A percentile compares a stretch with the other conserved stretches of the same genome.
Evolutionary conservation across 1,140 invertebrate genomes (phyloP).

Genomic region (Drosophila orena): DNA sequence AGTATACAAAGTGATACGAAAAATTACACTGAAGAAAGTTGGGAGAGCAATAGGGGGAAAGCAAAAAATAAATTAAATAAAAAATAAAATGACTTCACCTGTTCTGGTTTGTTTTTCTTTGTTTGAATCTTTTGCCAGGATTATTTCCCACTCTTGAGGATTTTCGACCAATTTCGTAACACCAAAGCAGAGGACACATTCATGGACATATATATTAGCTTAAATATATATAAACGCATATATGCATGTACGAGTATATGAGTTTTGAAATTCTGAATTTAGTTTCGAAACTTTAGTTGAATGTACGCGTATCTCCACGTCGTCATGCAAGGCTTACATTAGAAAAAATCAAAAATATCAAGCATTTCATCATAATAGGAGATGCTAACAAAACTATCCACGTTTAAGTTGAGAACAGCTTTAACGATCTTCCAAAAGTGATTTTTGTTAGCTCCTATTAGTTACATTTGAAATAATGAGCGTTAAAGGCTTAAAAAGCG

Average conservation of each 20-base stretch:
- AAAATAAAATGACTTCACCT: constrained; percentile 57
- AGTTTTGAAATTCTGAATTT: constrained; percentile 35
- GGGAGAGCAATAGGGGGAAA: constrained; percentile 6
- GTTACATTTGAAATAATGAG: constrained; percentile 2
- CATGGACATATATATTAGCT: constrained; percentile 50
- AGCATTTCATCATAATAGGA: neutral
- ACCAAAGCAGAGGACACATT: constrained; percentile 40
- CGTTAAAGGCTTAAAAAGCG: constrained; percentile 11
- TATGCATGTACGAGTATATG: constrained; percentile 34
- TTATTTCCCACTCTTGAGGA: constrained; percentile 26
- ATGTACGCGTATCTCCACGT: constrained; percentile 21
- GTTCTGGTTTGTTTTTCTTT: constrained; percentile 36
- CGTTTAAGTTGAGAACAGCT: too few relatives aligned
- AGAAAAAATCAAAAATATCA: constrained; percentile 14
- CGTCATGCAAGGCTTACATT: constrained; percentile 25
- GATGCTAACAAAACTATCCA: neutral
- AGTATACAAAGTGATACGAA: constrained; percentile 4
- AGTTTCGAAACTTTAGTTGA: constrained; percentile 11
- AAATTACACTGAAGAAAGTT: constrained; percentile 3
- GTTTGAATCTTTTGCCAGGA: constrained; percentile 10
- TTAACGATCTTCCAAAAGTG: too few relatives aligned
- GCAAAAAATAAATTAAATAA: constrained; percentile 19
- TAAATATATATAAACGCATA: constrained; percentile 50
- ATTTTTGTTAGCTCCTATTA: constrained; percentile 2
- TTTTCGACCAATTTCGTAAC: constrained; percentile 37